A percentile compares a stretch with the other conserved stretches of the same genome.
phyloP scores from a whole-genome alignment of 2,888 invertebrate species.

The Zaprionus bogoriensis region DNA sequence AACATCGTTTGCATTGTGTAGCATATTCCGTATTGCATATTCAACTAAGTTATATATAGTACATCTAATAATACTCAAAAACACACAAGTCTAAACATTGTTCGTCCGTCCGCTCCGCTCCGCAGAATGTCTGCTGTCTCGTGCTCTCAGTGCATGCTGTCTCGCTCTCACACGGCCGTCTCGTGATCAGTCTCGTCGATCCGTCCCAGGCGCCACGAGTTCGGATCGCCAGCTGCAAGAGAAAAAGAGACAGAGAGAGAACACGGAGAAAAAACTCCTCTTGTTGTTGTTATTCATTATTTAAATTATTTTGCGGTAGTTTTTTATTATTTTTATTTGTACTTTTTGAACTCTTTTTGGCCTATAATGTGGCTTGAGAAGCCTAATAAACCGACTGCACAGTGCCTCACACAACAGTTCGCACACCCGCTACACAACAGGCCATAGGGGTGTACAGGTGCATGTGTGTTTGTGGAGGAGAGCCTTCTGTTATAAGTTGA shows the following conservation, averaged over 20 bases:
- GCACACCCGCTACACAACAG: not conserved
- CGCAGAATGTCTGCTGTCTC: no score
- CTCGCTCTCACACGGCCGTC: conserved; percentile 88
- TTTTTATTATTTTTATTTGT: not conserved
- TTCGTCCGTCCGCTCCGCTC: not conserved
- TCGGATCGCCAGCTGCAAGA: conserved; percentile 87
- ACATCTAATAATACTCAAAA: conserved; percentile 80
- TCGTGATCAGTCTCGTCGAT: conserved; percentile 92
- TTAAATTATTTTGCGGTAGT: no score
- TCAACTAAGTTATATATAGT: conserved; percentile 56
- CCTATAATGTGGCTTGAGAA: not conserved
- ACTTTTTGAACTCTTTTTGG: not conserved
- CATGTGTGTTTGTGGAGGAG: not conserved
- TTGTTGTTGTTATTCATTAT: not conserved
- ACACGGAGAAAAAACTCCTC: not conserved
- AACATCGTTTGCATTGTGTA: no score
- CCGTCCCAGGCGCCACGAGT: conserved; percentile 91
- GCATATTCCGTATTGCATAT: conserved; percentile 33
- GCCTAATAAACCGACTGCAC: not conserved
- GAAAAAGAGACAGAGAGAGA: not conserved
- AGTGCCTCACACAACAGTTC: not conserved
- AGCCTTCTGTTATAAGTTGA: no score
- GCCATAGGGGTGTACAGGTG: not conserved
- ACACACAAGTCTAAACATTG: conserved; percentile 77
- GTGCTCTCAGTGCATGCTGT: conserved; percentile 5